Evolutionary conservation across 2,113 vertebrate species (phyloP), one percentile per base, ranked within the genome.

Genomic region (Dolichallabes microphthalmus): DNA sequence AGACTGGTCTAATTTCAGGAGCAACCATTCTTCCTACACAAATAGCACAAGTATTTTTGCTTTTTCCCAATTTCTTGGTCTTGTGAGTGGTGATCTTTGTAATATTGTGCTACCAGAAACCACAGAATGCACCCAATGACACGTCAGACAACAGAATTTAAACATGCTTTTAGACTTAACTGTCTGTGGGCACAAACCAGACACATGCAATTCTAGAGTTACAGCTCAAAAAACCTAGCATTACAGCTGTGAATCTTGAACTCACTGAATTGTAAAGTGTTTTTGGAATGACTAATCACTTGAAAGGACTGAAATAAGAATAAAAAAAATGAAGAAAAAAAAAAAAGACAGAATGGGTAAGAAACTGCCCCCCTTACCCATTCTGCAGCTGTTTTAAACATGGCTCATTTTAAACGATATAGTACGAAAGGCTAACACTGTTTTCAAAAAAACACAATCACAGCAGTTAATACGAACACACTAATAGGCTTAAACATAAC

Each of bases 101-200:
- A 82, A 69, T 27, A 55, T 82, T 53, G n/a, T 50, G 71, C n/a
- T 55, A 27, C 39, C 13, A 76, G 52, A 83, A 74, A 83, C 53
- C 71, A 53, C 60, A 39, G 68, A 66, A 57, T 78, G 61, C 61
- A 68, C 61, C 64, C 27, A 78, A 22, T 39, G 55, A 84, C 60
- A 66, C 19, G 58, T 76, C 71, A 83, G 69, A 45, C 57, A 20
- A 8, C 57, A 76, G 69, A 83, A 35, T 45, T 52, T 75, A 83
- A 52, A 35, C 58, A 84, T 64, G 27, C n/a, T 22, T 32, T 84
- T 17, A 66, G 74, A 52, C 73, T 35, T 57, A 55, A 85, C 30
- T 60, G 19, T 76, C 71, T 84, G 32, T 27, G 83, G 58, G 30
- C 53, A 74, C n/a, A 63, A 76, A 52, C 57, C 19, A 66, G 27